Conservation (phyloP, 2,888 invertebrate genomes). For the Drosophila anomalata region DNA sequence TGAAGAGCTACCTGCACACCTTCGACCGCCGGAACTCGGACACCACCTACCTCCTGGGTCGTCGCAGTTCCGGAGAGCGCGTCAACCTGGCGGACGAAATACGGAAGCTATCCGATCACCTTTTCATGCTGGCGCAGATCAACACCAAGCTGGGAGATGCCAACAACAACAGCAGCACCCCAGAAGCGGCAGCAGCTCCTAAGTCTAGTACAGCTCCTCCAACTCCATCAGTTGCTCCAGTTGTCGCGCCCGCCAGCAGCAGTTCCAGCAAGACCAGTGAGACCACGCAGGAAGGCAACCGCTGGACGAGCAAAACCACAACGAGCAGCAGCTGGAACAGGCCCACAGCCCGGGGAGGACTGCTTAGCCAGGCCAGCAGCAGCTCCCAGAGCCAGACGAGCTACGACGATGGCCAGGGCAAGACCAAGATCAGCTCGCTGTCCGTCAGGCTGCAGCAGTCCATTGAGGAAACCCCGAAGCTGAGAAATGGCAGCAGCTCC, state of each 20-base stretch:
- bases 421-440: conserved; percentile 68
- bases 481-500: conserved; percentile 63
- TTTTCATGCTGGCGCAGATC: conserved; percentile 89
- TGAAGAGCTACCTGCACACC: conserved; percentile 84
- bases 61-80: conserved; percentile 86
- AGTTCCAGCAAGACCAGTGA: conserved; percentile 26
- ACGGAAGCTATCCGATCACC: conserved; percentile 91
- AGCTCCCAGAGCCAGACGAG: conserved; percentile 44
- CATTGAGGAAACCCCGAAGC: conserved; percentile 82
- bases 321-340: conserved; percentile 44
- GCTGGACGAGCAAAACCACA: conserved; percentile 49
- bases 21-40: conserved; percentile 92
- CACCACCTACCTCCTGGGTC: conserved; percentile 87
- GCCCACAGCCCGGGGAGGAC: conserved; percentile 46
- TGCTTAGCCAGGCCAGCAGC: conserved; percentile 52
- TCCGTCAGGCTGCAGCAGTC: conserved; percentile 81
- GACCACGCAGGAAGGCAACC: conserved; percentile 52
- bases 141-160: conserved; percentile 83
- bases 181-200: not conserved
- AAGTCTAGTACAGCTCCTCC: not conserved
- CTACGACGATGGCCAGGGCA: conserved; percentile 45
- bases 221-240: not conserved
- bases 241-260: conserved; percentile 10
- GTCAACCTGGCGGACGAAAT: conserved; percentile 92
- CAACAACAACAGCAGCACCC: conserved; percentile 34